Conservation (phyloP, 2,113 vertebrate species). For the Brienomyrus brachyistius region DNA sequence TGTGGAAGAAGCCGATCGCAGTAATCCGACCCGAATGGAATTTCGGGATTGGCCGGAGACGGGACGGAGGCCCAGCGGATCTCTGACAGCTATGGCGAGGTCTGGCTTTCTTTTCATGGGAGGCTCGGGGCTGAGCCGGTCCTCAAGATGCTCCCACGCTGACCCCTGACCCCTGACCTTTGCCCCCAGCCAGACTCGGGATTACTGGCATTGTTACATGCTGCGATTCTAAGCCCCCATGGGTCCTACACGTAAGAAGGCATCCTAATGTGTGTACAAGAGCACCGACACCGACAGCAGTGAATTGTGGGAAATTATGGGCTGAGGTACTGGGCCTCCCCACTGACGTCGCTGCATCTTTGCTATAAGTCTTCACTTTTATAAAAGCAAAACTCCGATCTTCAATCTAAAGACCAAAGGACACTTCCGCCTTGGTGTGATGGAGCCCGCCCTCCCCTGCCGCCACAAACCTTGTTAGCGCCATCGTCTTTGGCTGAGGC, state of each 20-base stretch:
- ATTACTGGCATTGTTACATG: not conserved
- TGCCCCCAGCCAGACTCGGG: not conserved
- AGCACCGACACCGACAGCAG: not conserved
- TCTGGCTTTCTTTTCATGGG: not conserved
- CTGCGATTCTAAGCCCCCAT: not conserved
- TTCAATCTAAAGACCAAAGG: not conserved
- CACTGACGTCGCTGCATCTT: not conserved
- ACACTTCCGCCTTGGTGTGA: not conserved
- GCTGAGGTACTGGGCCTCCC: not conserved
- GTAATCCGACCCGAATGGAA: not conserved
- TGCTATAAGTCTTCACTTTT: not conserved
- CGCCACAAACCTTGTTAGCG: not conserved
- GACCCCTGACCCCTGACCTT: not conserved
- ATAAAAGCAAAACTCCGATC: not conserved
- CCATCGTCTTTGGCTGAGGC: not conserved
- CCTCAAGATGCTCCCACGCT: not conserved
- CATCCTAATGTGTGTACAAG: not conserved
- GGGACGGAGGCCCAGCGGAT: not conserved
- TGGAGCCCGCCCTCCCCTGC: not conserved
- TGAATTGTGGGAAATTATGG: not conserved
- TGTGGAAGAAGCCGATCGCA: not conserved
- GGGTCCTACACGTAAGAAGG: not conserved
- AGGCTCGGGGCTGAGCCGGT: not conserved
- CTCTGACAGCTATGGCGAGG: not conserved
- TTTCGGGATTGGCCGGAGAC: not conserved